Evolutionary conservation across 2,888 invertebrate species (phyloP).

Genomic region (Rhaphigaster nebulosa): DNA sequence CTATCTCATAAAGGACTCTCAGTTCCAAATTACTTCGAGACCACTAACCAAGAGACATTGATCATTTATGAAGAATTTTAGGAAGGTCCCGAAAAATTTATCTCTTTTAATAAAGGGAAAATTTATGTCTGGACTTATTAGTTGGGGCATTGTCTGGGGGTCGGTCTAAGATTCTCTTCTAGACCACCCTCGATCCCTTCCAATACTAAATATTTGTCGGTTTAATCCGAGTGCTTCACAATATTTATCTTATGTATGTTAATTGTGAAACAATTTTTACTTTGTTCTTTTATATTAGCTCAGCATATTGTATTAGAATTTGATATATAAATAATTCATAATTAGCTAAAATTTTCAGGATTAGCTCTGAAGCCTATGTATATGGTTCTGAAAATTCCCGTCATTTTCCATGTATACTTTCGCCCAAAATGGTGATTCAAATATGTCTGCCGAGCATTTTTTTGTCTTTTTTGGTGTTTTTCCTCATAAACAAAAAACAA

Average conservation of each 20-base stretch:
- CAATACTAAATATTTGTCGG: slow-evolving; percentile 17
- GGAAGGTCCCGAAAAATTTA: slow-evolving; percentile 17
- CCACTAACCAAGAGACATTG: slow-evolving; percentile 30
- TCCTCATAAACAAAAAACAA: too few relatives aligned
- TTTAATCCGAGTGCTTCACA: neutral
- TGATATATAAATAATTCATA: too few relatives aligned
- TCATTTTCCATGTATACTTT: too few relatives aligned
- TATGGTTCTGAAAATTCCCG: too few relatives aligned
- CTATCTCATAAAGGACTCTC: neutral
- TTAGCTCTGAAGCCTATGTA: too few relatives aligned
- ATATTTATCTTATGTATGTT: neutral
- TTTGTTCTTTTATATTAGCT: too few relatives aligned
- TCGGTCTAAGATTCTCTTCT: neutral
- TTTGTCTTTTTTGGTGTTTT: too few relatives aligned
- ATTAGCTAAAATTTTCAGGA: too few relatives aligned
- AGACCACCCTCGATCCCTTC: neutral
- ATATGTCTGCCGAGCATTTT: too few relatives aligned
- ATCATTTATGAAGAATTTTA: slow-evolving; percentile 35
- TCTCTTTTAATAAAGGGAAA: slow-evolving; percentile 48
- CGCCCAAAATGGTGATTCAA: too few relatives aligned
- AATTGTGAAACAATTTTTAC: too few relatives aligned
- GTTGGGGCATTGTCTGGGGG: slow-evolving; percentile 1
- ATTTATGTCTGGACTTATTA: slow-evolving; percentile 8
- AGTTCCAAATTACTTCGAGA: neutral
- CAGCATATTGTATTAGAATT: too few relatives aligned